Conservation (phyloP, 2,113 vertebrate species). For the Scartelaos histophorus region DNA sequence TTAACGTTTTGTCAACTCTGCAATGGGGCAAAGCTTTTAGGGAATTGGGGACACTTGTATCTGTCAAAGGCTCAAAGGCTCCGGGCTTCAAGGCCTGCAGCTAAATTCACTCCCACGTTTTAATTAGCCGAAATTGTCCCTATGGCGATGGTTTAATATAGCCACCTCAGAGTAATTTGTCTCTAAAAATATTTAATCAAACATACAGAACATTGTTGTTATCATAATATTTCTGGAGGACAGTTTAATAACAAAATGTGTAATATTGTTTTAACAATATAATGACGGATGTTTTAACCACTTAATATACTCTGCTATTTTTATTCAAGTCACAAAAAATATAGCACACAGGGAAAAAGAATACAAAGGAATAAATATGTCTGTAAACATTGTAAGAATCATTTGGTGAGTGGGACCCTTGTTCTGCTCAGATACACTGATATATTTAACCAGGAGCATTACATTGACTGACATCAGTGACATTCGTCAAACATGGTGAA, state of each 20-base stretch:
- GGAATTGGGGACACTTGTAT: not conserved
- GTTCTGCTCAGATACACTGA: slow-evolving; percentile 8
- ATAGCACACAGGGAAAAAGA: not conserved
- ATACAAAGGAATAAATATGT: not conserved
- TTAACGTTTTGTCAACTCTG: slow-evolving; percentile 3
- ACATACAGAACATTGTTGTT: not conserved
- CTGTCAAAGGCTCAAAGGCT: slow-evolving; percentile 3
- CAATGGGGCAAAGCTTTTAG: not conserved
- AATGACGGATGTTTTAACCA: no score
- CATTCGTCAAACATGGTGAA: slow-evolving; percentile 8
- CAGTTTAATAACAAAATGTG: not conserved
- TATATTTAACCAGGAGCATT: not conserved
- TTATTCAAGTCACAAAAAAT: not conserved
- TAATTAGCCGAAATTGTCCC: not conserved
- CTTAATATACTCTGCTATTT: not conserved
- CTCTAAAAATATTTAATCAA: not conserved
- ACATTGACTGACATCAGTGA: slow-evolving; percentile 4
- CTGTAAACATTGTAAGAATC: not conserved
- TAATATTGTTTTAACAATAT: not conserved
- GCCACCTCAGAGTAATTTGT: not conserved
- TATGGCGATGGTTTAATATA: not conserved
- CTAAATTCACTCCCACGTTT: not conserved
- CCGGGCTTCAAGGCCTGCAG: not conserved
- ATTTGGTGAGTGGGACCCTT: not conserved
- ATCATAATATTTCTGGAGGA: not conserved